Evolutionary conservation across 2,888 invertebrate species (phyloP).

Genomic region (Galerucella nymphaeae): DNA sequence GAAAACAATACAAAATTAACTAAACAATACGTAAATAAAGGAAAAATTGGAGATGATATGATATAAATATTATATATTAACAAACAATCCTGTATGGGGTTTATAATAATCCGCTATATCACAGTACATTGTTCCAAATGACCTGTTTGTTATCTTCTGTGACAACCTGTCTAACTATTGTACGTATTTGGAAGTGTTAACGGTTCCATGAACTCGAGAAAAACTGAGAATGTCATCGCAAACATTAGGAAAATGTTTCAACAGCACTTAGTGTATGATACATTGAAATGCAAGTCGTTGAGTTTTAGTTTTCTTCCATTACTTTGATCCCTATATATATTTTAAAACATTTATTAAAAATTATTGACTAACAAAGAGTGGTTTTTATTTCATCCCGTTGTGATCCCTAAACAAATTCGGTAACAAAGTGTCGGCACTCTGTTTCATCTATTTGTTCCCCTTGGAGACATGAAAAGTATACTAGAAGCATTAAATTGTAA

Average conservation of each 20-base stretch:
- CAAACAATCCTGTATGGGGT: background rate
- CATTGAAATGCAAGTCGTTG: background rate
- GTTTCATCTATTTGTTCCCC: slow-evolving; percentile 36
- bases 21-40: no score
- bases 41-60: no score
- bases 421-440: slow-evolving; percentile 32
- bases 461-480: slow-evolving; percentile 40
- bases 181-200: slow-evolving; percentile 10
- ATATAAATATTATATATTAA: background rate
- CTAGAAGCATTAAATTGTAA: slow-evolving; percentile 39
- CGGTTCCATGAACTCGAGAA: slow-evolving; percentile 19
- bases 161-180: slow-evolving; percentile 29
- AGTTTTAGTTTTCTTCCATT: background rate
- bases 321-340: no score
- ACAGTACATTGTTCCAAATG: slow-evolving; percentile 22
- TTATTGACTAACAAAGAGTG: no score
- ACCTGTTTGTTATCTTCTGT: slow-evolving; percentile 22
- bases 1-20: no score
- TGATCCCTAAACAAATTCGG: slow-evolving; percentile 9
- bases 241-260: slow-evolving; percentile 7
- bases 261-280: background rate
- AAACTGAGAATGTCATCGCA: slow-evolving; percentile 15
- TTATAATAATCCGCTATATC: slow-evolving; percentile 18
- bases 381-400: background rate
- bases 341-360: no score